Evolutionary conservation across 2,797 vertebrate genomes (phyloP).

Genomic region (Iguana delicatissima): DNA sequence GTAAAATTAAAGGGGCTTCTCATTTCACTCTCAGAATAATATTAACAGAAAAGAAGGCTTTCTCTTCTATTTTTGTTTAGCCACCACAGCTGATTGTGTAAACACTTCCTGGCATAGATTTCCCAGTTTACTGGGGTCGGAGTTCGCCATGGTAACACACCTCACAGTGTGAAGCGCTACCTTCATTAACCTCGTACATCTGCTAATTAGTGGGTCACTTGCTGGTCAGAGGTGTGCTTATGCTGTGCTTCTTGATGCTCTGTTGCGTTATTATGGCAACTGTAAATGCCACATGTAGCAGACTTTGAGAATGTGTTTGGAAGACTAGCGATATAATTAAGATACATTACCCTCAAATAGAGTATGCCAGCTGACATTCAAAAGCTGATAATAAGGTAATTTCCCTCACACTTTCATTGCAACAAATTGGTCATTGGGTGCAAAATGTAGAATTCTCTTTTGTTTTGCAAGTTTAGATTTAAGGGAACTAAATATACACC

Average conservation of each 20-base stretch:
- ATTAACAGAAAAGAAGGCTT: slow-evolving; percentile 41
- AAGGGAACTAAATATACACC: neutral
- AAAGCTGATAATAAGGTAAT: slow-evolving; percentile 74
- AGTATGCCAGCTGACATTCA: slow-evolving; percentile 76
- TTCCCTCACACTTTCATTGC: slow-evolving; percentile 5
- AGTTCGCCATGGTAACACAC: slow-evolving; percentile 56
- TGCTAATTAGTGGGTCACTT: slow-evolving; percentile 82
- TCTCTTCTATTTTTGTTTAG: slow-evolving; percentile 61
- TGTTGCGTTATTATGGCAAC: slow-evolving; percentile 69
- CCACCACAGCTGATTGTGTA: slow-evolving; percentile 58
- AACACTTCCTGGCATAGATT: slow-evolving; percentile 77
- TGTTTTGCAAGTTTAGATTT: slow-evolving; percentile 36
- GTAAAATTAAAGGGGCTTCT: slow-evolving; percentile 43
- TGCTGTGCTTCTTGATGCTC: slow-evolving; percentile 65
- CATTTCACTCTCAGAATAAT: slow-evolving; percentile 31
- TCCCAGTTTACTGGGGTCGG: slow-evolving; percentile 67
- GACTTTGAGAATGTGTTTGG: slow-evolving; percentile 75
- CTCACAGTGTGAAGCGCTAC: slow-evolving; percentile 42
- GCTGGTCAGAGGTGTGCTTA: slow-evolving; percentile 77
- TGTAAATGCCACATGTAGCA: slow-evolving; percentile 76
- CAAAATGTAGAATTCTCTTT: slow-evolving; percentile 36
- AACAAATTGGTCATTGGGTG: slow-evolving; percentile 43
- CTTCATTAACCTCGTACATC: slow-evolving; percentile 72
- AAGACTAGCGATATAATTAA: slow-evolving; percentile 77
- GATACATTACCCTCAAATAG: slow-evolving; percentile 70